phyloP scores from a whole-genome alignment of 2,113 vertebrate genomes.

The Takifugu bimaculatus region DNA sequence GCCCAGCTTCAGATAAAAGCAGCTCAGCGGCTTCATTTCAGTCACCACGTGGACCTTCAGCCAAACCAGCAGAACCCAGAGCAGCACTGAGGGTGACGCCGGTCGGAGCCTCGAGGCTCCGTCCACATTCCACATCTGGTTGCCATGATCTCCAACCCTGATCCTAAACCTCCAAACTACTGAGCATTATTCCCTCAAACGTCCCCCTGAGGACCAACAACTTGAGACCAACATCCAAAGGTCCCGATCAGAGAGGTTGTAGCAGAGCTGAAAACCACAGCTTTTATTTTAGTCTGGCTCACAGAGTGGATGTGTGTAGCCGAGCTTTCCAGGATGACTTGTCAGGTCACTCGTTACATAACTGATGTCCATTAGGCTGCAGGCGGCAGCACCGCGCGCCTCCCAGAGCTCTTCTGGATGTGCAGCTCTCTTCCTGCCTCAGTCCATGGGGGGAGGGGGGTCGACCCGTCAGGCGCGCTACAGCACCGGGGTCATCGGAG shows the following conservation, averaged over 20 bases:
- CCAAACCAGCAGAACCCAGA: neutral
- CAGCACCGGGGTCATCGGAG: slow-evolving; percentile 11
- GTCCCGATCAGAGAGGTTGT: neutral
- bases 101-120: slow-evolving; percentile 1
- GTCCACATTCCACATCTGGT: slow-evolving; percentile 68
- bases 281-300: neutral
- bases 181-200: neutral
- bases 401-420: slow-evolving; percentile 26
- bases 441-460: slow-evolving; percentile 28
- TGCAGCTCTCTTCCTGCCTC: slow-evolving; percentile 16
- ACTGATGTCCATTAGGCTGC: slow-evolving; percentile 32
- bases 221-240: neutral
- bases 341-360: slow-evolving; percentile 26
- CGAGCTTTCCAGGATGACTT: slow-evolving; percentile 1
- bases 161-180: slow-evolving; percentile 22
- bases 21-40: neutral
- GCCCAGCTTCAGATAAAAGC: too few species aligned
- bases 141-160: slow-evolving; percentile 41
- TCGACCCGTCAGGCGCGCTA: slow-evolving; percentile 15
- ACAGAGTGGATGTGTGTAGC: neutral
- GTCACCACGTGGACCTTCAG: slow-evolving; percentile 3
- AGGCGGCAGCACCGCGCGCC: neutral
- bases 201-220: neutral
- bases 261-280: neutral
- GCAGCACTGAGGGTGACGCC: too few species aligned